Conservation (phyloP, 2,888 invertebrate species). For the Eupelmus urozonus region DNA sequence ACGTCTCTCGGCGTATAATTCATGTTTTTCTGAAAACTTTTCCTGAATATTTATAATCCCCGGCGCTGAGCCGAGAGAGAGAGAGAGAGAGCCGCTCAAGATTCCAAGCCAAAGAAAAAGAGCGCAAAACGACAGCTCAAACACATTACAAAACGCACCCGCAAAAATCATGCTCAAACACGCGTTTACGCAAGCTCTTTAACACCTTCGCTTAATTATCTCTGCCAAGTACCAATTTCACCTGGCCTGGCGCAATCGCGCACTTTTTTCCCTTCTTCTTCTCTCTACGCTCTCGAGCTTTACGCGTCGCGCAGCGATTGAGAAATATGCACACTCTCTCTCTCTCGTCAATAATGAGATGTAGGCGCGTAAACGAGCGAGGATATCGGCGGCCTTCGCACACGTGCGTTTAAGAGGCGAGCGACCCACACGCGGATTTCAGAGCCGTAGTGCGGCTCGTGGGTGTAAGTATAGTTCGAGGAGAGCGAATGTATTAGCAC, state of each 20-base stretch:
- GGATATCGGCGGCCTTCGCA: slow-evolving; percentile 8
- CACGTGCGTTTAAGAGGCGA: not conserved
- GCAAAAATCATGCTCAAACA: too few relatives aligned
- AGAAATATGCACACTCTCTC: slow-evolving; percentile 5
- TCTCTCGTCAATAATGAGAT: slow-evolving; percentile 31
- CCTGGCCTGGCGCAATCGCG: not conserved
- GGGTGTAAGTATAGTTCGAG: too few relatives aligned
- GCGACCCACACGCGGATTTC: slow-evolving; percentile 4
- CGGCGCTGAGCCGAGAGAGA: too few relatives aligned
- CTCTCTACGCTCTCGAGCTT: not conserved
- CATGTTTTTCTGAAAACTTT: too few relatives aligned
- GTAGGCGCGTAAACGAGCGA: slow-evolving; percentile 23
- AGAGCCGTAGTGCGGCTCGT: too few relatives aligned
- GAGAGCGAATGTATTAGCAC: too few relatives aligned
- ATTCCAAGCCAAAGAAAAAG: not conserved
- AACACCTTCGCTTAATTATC: slow-evolving; percentile 34
- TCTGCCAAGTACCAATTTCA: slow-evolving; percentile 27
- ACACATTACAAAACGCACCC: slow-evolving; percentile 1
- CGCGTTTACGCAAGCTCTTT: slow-evolving; percentile 21
- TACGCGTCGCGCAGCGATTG: too few relatives aligned
- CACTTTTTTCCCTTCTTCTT: not conserved
- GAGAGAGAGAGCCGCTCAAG: not conserved
- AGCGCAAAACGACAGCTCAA: not conserved
- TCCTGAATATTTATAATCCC: too few relatives aligned
- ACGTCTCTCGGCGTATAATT: too few relatives aligned